Base-by-base conservation (phyloP, 2,888 invertebrate genomes). In the Ceramica pisi region DNA sequence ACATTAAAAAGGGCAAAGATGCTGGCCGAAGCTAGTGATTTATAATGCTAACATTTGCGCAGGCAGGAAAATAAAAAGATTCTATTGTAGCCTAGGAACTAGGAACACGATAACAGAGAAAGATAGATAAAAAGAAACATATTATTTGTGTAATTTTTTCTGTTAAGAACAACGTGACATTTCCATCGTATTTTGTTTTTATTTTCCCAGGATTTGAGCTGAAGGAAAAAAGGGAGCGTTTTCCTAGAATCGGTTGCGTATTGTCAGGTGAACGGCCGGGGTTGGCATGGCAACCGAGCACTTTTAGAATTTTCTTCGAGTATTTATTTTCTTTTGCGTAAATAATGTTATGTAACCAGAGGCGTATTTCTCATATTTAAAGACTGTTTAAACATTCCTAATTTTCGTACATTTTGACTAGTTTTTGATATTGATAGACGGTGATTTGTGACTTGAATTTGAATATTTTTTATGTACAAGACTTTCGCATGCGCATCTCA, bases 161-260 rank as follows among this genome's bases (percentile, higher is more conserved):
- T 53, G 53, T 53, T 55, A 31, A 35, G 44, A 35, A 31, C 12
- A 51, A 48, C 35, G 55, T 64, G 61, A 67, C 56, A 61, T 53
- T 74, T 74, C 44, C 56, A 35, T 41, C 8, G 14, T 23, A 23
- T 46, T 19, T 56, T 38, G 23, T 65, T 51, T 78, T 23, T 62
- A 31, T 41, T 73, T 80, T 51, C 23, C 35, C n/a, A n/a, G 44
- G 44, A 23, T 67, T 19, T 61, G 8, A 23, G 21, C 2, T 21
- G 21, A 56, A 26, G 55, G 60, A 56, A 46, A 56, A 56, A 61
- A 53, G 26, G 77, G 61, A 48, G n/a, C 38, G 67, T 21, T 1
- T 79, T 79, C 46, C 10, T 26, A 46, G 77, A 80, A 75, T 21
- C 46, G 23, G 31, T 70, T 64, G 12, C 63, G 31, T 65, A 41